These are phyloP conservation scores for Muscidifurax raptorellus DNA, from an alignment of 1,140 invertebrate genomes.

Conservation along the genomic window DNA sequence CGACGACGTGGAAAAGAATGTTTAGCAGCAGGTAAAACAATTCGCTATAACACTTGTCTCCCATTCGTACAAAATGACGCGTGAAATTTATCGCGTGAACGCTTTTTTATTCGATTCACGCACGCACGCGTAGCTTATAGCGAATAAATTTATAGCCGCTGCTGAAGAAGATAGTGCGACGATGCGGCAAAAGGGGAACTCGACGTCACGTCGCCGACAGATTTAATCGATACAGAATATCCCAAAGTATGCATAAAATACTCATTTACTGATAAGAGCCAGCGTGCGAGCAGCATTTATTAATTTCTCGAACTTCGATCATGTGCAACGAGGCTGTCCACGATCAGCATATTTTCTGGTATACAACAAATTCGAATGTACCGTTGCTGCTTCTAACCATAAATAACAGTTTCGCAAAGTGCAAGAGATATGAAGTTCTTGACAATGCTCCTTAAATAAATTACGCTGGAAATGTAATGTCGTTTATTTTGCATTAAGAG, in stretches of 20 bases:
- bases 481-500: too few relatives aligned
- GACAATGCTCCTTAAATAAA: not conserved
- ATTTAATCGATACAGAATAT: slow-evolving; percentile 25
- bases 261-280: not conserved
- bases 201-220: not conserved
- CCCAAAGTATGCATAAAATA: slow-evolving; percentile 30
- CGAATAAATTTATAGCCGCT: not conserved
- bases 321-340: not conserved
- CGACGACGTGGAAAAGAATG: too few relatives aligned
- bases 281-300: not conserved
- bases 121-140: not conserved
- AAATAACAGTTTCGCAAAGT: not conserved
- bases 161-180: slow-evolving; percentile 4
- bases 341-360: not conserved
- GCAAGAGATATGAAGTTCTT: not conserved
- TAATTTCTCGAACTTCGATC: not conserved
- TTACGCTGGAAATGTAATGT: not conserved
- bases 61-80: not conserved
- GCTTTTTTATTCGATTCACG: slow-evolving; percentile 9
- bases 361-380: not conserved
- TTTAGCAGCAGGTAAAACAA: too few relatives aligned
- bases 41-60: too few relatives aligned
- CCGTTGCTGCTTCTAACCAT: too few relatives aligned
- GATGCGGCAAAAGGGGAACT: slow-evolving; percentile 3
- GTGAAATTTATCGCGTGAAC: not conserved